Evolutionary conservation across 2,888 invertebrate genomes (phyloP).

Genomic region (Ochlodes sylvanus): DNA sequence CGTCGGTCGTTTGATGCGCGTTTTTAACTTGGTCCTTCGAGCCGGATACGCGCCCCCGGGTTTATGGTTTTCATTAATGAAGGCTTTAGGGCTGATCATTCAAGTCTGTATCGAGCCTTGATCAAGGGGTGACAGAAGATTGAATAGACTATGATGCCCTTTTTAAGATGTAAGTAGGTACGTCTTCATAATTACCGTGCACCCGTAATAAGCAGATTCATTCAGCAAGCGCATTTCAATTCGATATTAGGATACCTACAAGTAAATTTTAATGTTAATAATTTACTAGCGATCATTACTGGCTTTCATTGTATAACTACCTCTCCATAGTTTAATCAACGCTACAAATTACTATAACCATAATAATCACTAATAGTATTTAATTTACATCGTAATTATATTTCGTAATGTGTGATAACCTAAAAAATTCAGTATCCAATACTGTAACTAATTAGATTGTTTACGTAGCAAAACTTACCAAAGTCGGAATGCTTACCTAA

Average conservation of each 20-base stretch:
- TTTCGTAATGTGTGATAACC: too few relatives aligned
- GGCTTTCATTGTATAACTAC: background rate
- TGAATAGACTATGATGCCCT: slow-evolving; percentile 49
- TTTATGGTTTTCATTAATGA: slow-evolving; percentile 81
- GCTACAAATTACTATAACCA: too few relatives aligned
- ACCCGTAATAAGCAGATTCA: slow-evolving; percentile 33
- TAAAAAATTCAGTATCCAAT: too few relatives aligned
- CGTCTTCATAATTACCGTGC: slow-evolving; percentile 45
- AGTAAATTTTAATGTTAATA: slow-evolving; percentile 28
- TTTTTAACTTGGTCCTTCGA: slow-evolving; percentile 65
- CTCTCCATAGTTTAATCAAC: too few relatives aligned
- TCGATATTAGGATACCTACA: slow-evolving; percentile 10
- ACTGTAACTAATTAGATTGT: too few relatives aligned
- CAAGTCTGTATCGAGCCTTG: slow-evolving; percentile 64
- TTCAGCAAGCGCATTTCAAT: slow-evolving; percentile 7
- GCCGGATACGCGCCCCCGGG: slow-evolving; percentile 65
- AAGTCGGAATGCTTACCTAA: background rate
- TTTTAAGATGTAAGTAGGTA: slow-evolving; percentile 54
- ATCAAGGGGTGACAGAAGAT: slow-evolving; percentile 62
- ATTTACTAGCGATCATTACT: slow-evolving; percentile 20
- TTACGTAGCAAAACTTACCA: background rate
- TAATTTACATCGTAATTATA: too few relatives aligned
- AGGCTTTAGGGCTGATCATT: slow-evolving; percentile 79
- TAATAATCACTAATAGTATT: too few relatives aligned
- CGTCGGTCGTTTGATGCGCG: slow-evolving; percentile 70